A percentile compares a stretch with the other conserved stretches of the same genome.
Evolutionary conservation across 1,140 invertebrate genomes (phyloP).

Genomic region (Dendrolimus kikuchii): DNA sequence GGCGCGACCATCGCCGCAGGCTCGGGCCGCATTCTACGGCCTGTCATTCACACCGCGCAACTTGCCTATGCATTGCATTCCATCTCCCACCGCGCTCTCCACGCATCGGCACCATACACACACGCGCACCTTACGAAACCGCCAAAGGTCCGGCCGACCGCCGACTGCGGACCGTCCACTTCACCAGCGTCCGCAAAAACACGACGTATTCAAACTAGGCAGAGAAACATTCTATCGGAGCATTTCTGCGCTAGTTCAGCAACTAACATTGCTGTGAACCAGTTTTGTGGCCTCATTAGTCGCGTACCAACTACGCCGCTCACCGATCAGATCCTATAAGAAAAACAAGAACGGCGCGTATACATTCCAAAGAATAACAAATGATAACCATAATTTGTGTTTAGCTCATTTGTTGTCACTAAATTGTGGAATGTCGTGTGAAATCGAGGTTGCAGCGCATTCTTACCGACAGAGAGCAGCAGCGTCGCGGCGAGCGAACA

Average conservation of each 20-base stretch:
- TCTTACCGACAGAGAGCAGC: slow-evolving; percentile 68
- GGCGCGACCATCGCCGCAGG: slow-evolving; percentile 68
- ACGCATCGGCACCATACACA: slow-evolving; percentile 40
- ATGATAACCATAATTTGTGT: slow-evolving; percentile 71
- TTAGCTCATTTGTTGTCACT: slow-evolving; percentile 72
- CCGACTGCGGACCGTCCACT: too few relatives aligned
- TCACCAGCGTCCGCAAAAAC: slow-evolving; percentile 6
- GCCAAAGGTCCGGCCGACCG: slow-evolving; percentile 4
- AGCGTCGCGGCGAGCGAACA: slow-evolving; percentile 49
- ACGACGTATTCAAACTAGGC: slow-evolving; percentile 32
- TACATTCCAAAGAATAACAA: slow-evolving; percentile 62
- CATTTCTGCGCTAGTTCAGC: slow-evolving; percentile 52
- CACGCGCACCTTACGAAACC: slow-evolving; percentile 53
- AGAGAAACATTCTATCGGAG: slow-evolving; percentile 49
- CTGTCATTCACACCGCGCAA: slow-evolving; percentile 70
- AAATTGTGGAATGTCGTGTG: slow-evolving; percentile 73
- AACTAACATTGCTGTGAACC: slow-evolving; percentile 52
- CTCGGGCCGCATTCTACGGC: slow-evolving; percentile 68
- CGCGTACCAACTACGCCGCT: slow-evolving; percentile 31
- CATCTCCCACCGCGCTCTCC: slow-evolving; percentile 56
- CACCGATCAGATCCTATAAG: slow-evolving; percentile 37
- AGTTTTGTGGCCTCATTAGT: slow-evolving; percentile 55
- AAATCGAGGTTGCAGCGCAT: slow-evolving; percentile 67
- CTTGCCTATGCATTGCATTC: slow-evolving; percentile 70
- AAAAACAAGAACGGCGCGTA: slow-evolving; percentile 40